These are phyloP conservation scores for Sinelater perroti DNA, from an alignment of 2,888 invertebrate species.

Conservation along the genomic window DNA sequence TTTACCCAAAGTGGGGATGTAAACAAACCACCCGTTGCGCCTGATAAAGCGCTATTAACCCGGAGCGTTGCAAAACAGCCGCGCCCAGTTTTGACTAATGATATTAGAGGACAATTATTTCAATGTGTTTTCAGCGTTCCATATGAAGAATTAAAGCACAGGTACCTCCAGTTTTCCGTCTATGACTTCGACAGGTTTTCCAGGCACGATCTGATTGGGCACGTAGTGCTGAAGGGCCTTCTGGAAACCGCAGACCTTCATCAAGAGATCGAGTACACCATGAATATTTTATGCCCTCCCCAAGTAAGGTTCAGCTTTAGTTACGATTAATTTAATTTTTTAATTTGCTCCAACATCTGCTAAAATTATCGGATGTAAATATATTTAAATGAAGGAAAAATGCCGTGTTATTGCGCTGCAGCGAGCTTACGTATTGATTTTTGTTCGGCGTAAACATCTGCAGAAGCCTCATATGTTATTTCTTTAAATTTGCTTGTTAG, in stretches of 20 bases:
- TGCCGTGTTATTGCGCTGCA: no score
- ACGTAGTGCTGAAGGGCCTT: slow-evolving; percentile 81
- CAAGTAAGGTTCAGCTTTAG: slow-evolving; percentile 66
- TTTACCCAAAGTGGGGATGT: no score
- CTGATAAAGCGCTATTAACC: slow-evolving; percentile 14
- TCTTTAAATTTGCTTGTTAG: no score
- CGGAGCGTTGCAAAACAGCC: neutral
- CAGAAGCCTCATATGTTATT: no score
- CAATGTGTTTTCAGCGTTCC: slow-evolving; percentile 73
- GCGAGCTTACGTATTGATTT: neutral
- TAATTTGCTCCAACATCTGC: neutral
- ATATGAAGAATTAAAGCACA: slow-evolving; percentile 77
- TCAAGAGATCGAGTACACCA: slow-evolving; percentile 84
- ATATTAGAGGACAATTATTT: no score
- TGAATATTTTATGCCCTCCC: slow-evolving; percentile 82
- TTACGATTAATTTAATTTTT: neutral
- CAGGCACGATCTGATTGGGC: slow-evolving; percentile 86
- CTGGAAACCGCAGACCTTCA: slow-evolving; percentile 80
- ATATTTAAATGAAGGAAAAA: no score
- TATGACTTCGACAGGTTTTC: slow-evolving; percentile 92
- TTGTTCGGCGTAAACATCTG: neutral
- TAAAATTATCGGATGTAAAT: no score
- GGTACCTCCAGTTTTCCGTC: slow-evolving; percentile 85
- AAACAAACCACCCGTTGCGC: no score
- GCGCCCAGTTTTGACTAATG: no score